Conservation (phyloP, 2,113 vertebrate genomes). For the Tiliqua scincoides region DNA sequence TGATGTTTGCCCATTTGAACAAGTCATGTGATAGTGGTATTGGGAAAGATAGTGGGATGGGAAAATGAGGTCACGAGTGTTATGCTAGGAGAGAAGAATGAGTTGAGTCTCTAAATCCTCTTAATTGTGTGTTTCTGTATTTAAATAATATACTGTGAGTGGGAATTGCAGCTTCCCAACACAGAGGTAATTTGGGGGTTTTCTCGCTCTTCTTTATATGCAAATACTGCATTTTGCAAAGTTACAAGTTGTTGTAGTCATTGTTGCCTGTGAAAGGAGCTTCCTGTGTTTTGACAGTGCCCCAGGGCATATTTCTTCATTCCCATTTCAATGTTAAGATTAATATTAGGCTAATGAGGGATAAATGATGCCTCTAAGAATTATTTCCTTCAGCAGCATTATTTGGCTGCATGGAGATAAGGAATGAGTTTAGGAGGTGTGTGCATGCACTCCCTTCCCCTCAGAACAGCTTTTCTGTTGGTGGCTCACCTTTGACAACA, state of each 20-base stretch:
- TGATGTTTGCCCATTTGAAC: constrained; percentile 10
- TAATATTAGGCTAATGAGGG: background rate
- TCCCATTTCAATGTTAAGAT: background rate
- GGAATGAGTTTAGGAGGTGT: background rate
- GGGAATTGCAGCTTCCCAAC: background rate
- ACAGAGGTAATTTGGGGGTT: background rate
- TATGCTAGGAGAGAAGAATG: background rate
- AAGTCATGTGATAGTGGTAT: constrained; percentile 10
- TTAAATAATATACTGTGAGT: background rate
- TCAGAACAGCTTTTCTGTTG: background rate
- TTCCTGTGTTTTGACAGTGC: background rate
- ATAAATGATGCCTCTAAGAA: background rate
- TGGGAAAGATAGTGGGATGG: background rate
- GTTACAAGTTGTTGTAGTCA: background rate
- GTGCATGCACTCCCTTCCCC: background rate
- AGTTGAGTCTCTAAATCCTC: background rate
- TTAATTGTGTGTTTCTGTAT: background rate
- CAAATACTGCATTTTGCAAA: background rate
- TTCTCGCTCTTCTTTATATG: background rate
- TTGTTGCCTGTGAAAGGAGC: background rate
- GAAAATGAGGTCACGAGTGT: background rate
- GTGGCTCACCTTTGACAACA: background rate
- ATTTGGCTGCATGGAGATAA: background rate
- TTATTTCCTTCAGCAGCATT: background rate
- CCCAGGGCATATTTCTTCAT: background rate